These are phyloP conservation scores for Agrotis segetum DNA, from an alignment of 2,888 invertebrate species.

Conservation along the genomic window DNA sequence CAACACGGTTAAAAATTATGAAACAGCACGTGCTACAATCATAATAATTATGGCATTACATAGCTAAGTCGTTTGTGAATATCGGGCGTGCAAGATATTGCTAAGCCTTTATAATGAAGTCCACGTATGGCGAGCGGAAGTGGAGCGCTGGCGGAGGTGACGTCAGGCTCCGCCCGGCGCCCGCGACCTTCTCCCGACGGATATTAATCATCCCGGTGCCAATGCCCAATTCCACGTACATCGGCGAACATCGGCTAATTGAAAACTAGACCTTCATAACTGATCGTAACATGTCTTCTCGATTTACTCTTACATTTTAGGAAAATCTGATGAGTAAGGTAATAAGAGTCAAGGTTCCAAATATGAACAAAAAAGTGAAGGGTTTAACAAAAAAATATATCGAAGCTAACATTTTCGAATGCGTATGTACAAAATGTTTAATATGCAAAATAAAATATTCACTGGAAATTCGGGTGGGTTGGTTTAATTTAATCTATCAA, in stretches of 20 bases:
- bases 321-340: slow-evolving; percentile 35
- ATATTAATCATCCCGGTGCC: slow-evolving; percentile 88
- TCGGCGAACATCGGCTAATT: slow-evolving; percentile 75
- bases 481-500: slow-evolving; percentile 3
- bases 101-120: slow-evolving; percentile 71
- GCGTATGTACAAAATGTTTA: not conserved
- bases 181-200: slow-evolving; percentile 87
- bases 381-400: not conserved
- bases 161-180: slow-evolving; percentile 80
- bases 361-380: slow-evolving; percentile 4
- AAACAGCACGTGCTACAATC: slow-evolving; percentile 26
- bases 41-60: not conserved
- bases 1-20: slow-evolving; percentile 19
- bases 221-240: slow-evolving; percentile 64
- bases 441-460: not conserved
- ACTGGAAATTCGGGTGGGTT: not conserved
- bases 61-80: slow-evolving; percentile 13
- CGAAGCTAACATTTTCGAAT: not conserved
- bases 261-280: slow-evolving; percentile 70
- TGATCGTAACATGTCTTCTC: slow-evolving; percentile 30
- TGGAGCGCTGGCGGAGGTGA: slow-evolving; percentile 84
- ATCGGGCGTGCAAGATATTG: slow-evolving; percentile 28
- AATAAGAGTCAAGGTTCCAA: slow-evolving; percentile 27
- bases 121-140: slow-evolving; percentile 82
- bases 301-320: slow-evolving; percentile 27